Percentiles rank a stretch among this genome's conserved stretches.
Conservation (phyloP, 2,888 invertebrate species). For the Gerris lacustris region DNA sequence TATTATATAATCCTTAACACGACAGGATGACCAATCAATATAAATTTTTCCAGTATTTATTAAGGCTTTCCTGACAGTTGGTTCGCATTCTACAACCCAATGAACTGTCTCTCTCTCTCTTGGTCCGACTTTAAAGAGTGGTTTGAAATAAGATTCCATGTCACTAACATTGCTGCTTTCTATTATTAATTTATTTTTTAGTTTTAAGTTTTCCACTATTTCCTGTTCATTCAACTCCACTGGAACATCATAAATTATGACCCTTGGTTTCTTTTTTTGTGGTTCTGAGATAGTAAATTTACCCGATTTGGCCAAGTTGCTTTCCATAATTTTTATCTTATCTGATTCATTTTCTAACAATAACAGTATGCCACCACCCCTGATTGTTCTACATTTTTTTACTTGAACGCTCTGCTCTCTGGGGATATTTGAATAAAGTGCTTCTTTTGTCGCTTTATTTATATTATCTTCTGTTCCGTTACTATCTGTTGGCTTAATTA, state of each 20-base stretch:
- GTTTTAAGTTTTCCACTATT: not conserved
- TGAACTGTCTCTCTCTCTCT: not conserved
- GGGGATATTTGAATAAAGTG: not conserved
- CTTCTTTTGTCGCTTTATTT: not conserved
- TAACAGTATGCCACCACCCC: not conserved
- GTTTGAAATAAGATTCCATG: not conserved
- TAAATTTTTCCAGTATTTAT: not conserved
- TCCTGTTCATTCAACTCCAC: not conserved
- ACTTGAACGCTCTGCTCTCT: no score
- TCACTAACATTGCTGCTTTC: not conserved
- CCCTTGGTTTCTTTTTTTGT: not conserved
- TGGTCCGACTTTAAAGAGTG: not conserved
- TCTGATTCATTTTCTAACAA: not conserved
- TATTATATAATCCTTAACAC: not conserved
- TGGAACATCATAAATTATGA: not conserved
- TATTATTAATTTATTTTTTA: not conserved
- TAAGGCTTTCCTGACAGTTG: not conserved
- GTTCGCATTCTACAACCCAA: not conserved
- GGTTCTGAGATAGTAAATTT: not conserved
- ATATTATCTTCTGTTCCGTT: not conserved
- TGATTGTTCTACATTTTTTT: not conserved
- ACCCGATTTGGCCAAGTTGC: not conserved
- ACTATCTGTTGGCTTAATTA: not conserved
- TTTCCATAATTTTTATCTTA: not conserved
- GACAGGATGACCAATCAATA: not conserved